Evolutionary conservation across 1,140 invertebrate species (phyloP).

Genomic region (Hermetia illucens): DNA sequence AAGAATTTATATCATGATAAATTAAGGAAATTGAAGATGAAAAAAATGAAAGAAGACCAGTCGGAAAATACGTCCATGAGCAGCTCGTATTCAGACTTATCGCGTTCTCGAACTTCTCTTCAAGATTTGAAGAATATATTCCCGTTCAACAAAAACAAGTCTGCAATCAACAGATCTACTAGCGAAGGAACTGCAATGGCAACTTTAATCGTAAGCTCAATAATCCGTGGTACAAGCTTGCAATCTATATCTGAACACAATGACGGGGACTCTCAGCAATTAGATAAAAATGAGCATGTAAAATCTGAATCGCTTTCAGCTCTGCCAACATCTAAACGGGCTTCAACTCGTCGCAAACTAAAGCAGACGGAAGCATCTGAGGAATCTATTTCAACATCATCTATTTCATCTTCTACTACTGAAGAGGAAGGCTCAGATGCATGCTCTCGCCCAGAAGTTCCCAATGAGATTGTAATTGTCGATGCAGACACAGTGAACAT

Average conservation of each 20-base stretch:
- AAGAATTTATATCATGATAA: conserved; percentile 38
- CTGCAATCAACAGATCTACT: conserved; percentile 36
- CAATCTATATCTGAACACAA: conserved; percentile 42
- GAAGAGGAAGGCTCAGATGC: conserved; percentile 19
- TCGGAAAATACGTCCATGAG: neutral
- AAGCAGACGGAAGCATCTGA: neutral
- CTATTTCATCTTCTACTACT: conserved; percentile 16
- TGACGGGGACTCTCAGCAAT: too few relatives aligned
- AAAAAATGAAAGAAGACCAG: conserved; percentile 7
- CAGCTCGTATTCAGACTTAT: conserved; percentile 16
- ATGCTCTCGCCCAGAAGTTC: neutral
- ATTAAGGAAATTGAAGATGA: conserved; percentile 32
- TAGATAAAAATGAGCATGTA: too few relatives aligned
- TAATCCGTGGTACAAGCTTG: conserved; percentile 42
- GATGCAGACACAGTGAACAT: conserved; percentile 36
- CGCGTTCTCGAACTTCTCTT: conserved; percentile 2
- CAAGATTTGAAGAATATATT: too few relatives aligned
- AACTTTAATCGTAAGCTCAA: conserved; percentile 44
- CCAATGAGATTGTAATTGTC: neutral
- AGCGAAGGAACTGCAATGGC: conserved; percentile 45
- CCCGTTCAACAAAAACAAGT: conserved; percentile 29
- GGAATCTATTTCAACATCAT: neutral
- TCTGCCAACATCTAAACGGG: too few relatives aligned
- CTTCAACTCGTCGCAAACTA: too few relatives aligned
- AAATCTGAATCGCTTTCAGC: too few relatives aligned